Base-by-base conservation (phyloP, 2,888 invertebrate genomes). In the Caenorhabditis becei region DNA sequence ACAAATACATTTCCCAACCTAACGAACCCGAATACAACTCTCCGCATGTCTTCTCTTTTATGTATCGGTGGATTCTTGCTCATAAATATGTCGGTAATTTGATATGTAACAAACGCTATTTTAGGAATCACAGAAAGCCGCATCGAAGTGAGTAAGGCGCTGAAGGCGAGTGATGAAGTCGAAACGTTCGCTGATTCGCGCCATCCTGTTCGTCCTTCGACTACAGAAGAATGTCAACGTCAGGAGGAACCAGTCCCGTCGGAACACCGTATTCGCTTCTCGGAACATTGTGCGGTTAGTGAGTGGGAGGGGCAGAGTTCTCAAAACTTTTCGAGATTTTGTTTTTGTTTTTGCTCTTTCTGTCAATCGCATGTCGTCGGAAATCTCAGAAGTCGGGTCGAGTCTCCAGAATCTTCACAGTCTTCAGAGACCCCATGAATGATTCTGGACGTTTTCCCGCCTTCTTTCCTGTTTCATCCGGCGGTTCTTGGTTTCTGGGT, bases 171-270 rank as follows among this genome's bases (percentile, higher is more conserved):
- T 37, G 32, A 87, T 87, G 88, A 87, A 88, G 72, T 87, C 86
- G 3, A 82, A 82, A 49, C 82, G 88, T 18, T 83, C 86, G 1
- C 66, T 88, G 53, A 85, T 88, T 58, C 85, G 89, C 23, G 89
- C 88, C 11, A 88, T 89, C 67, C 85, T 89, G 26, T 89, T 89
- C 67, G 86, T 89, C 37, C 86, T 89, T 18, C 82, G 89, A 11
- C 77, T 89, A 16, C 88, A 88, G 79, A 86, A 83, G 37, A 87
- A 84, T 49, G 85, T 87, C 5, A 80, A 77, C n/a, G 72, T 82
- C 1, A 58, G 80, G 4, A 32, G 84, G n/a, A 80, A 82, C 65
- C 81, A 85, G 53, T 84, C 85, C 7, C 63, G 85, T 44, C 61
- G 84, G 53, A 83, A 81, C 58, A 84, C 82, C 2, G 44, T 82